Evolutionary conservation across 2,888 invertebrate genomes (phyloP), one percentile per base, ranked within the genome.

Genomic region (Macrophya annulata): DNA sequence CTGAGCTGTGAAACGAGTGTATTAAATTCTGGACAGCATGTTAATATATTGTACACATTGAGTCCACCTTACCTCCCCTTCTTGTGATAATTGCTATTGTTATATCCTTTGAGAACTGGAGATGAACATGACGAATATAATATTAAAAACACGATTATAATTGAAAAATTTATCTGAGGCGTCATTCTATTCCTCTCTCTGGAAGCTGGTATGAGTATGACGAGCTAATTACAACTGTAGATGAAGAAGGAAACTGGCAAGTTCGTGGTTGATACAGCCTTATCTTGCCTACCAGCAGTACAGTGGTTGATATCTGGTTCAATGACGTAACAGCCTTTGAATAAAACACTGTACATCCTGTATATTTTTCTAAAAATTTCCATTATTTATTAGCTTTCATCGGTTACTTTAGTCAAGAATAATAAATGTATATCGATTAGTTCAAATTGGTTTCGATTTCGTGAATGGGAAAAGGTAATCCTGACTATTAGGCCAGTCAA

Each of bases 241-340:
- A 43, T 10, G 6, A 45, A 31, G 21, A 45, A 74, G 74, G 21
- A 74, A 74, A 74, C 45, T 74, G 40, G 17, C 1, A 48, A 43
- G 10, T 48, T 12, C 45, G 10, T 37, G 40, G 62, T 43, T 12
- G n/a, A 62, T 45, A 62, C 62, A 9, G 21, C 21, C 43, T 45
- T 74, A 74, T 74, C 74, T 74, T 45, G 40, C 45, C 45, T 31
- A 21, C 74, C 74, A 74, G 17, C 21, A 31, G 31, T 31, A 31
- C 31, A 4, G 15, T 15, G 74, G 21, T 3, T 21, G 21, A n/a
- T 45, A 21, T n/a, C 71, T n/a, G n/a, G 2, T 9, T n/a, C 17
- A 71, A 74, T 45, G 74, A 21, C 15, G 40, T 40, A 45, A 45
- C n/a, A 45, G 74, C 17, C 21, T 43, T 12, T n/a, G 25, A 12